phyloP scores from a whole-genome alignment of 2,888 invertebrate genomes.

The Pristionchus arcanus region DNA sequence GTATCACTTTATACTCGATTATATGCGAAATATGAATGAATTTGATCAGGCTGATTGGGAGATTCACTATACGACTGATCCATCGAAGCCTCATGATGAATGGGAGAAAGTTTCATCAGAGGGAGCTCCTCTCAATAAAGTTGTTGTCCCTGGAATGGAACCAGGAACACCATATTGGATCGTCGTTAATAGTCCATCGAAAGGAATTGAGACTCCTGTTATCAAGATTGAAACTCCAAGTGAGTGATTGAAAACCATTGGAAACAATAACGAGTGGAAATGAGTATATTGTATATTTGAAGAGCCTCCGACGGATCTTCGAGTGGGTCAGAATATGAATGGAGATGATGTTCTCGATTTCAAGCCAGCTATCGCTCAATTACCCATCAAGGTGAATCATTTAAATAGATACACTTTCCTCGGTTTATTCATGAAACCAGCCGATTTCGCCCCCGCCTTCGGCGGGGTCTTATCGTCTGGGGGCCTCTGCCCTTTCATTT shows the following conservation, averaged over 20 bases:
- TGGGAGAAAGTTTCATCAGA: constrained; percentile 73
- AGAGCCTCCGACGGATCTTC: constrained; percentile 76
- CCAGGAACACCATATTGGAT: constrained; percentile 73
- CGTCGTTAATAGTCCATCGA: constrained; percentile 73
- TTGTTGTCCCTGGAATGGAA: constrained; percentile 69
- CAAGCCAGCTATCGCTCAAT: constrained; percentile 71
- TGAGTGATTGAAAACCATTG: constrained; percentile 53
- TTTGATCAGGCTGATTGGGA: constrained; percentile 67
- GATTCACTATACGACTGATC: constrained; percentile 74
- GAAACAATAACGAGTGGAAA: not conserved
- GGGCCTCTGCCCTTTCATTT: no score
- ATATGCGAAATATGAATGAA: not conserved
- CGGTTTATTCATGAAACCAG: not conserved
- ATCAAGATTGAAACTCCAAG: constrained; percentile 76
- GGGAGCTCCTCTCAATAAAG: constrained; percentile 68
- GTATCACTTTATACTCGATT: not conserved
- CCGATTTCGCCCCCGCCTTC: no score
- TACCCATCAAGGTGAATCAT: constrained; percentile 62
- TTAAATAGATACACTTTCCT: not conserved
- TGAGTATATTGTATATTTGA: constrained; percentile 50
- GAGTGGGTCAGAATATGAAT: constrained; percentile 77
- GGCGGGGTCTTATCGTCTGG: no score
- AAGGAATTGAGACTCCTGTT: constrained; percentile 75
- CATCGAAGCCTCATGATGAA: constrained; percentile 67
- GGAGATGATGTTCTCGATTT: constrained; percentile 77